These are phyloP conservation scores for Digitonthophagus gazella DNA, from an alignment of 2,888 invertebrate species.

Conservation along the genomic window DNA sequence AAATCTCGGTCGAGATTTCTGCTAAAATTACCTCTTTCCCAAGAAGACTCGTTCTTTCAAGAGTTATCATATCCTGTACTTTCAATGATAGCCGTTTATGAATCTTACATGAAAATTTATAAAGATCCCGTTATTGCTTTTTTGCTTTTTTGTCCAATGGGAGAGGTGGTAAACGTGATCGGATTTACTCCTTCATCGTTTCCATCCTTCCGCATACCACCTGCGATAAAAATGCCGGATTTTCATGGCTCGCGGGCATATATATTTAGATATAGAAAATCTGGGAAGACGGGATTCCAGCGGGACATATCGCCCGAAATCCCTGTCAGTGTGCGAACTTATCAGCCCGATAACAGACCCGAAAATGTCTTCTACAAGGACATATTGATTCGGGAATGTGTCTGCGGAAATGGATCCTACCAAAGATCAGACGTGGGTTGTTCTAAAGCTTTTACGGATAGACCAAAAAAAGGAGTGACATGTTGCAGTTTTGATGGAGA, in stretches of 20 bases:
- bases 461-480: not conserved
- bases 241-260: not conserved
- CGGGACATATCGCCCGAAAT: not conserved
- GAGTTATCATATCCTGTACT: not conserved
- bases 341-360: not conserved
- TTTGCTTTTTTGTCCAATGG: not conserved
- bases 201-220: not conserved
- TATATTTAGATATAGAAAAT: not conserved
- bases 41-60: no score
- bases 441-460: not conserved
- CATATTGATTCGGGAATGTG: not conserved
- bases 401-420: not conserved
- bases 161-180: not conserved
- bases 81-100: not conserved
- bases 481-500: no score
- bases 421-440: not conserved
- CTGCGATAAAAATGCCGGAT: not conserved
- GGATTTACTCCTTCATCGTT: not conserved
- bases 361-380: not conserved
- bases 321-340: not conserved
- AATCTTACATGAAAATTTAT: not conserved
- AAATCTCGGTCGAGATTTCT: constrained; percentile 5
- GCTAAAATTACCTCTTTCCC: not conserved
- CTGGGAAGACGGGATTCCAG: not conserved
- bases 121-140: not conserved